Base-by-base conservation (phyloP, 1,140 invertebrate genomes). In the Anthonomus grandis region DNA sequence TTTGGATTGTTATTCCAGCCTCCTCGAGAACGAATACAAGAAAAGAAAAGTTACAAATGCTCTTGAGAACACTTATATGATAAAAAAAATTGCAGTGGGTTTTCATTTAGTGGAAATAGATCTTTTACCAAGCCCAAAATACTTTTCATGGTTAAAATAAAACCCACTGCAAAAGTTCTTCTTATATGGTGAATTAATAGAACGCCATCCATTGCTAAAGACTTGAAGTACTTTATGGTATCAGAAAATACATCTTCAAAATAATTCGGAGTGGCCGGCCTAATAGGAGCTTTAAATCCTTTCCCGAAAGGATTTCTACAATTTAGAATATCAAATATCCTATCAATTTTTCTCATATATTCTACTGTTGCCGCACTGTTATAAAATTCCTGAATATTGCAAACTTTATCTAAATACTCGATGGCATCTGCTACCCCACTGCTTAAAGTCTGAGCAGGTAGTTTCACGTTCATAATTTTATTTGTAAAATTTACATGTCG, bases 11-110 rank as follows among this genome's bases (percentile, higher is more conserved):
- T 56, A 49, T 63, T 64, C 13, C 25, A 25, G 3, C 60, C 62
- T 48, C 66, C 59, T 23, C 25, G 9, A 6, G 41, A 24, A 52
- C 69, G 34, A 1, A 71, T 48, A 22, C 60, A 65, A 8, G 60
- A 65, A 66, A 70, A 68, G 55, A 66, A 67, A 31, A 69, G 55
- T 58, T 70, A 65, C 23, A 71, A 27, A 50, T 68, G 55, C 53
- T 67, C 66, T 57, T 69, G 64, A 1, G 61, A 65, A 42, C 42
- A 62, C 53, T 70, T 70, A 49, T 65, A 70, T 4, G 66, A 57
- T 13, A 70, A 44, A 53, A 69, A 61, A 53, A 68, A 70, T 37
- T 59, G 50, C 2, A 64, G 34, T 34, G 34, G 52, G 17, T 57
- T 44, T 45, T 56, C 18, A 22, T 3, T 31, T 9, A 21, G 34